Base-by-base conservation (phyloP, 2,888 invertebrate genomes). In the Synanthedon andrenaeformis region DNA sequence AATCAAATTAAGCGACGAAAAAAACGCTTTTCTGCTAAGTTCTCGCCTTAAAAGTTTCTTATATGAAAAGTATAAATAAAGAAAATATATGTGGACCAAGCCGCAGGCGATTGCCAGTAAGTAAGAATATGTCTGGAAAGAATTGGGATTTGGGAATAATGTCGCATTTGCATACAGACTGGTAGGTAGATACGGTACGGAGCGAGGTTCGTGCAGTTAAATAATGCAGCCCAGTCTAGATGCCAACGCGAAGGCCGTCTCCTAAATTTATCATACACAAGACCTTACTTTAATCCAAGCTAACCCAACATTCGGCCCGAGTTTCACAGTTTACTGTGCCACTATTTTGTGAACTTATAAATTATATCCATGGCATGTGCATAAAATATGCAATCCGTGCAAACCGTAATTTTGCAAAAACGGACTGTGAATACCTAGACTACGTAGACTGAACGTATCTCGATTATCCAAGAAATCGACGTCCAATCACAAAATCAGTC, bases 141-240 rank as follows among this genome's bases (percentile, higher is more conserved):
- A 35, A 10, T 35, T 35, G 35, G 35, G 35, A 35, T 35, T 35
- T 35, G 35, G 35, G 45, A 14, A 45, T 45, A 45, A 2, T 13
- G 14, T n/a, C 45, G 45, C 45, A 14, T 45, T 45, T 45, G 45
- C 45, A 45, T 45, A 45, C 45, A 45, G 45, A 45, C 13, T 45
- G 45, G 14, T 45, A 45, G 45, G 45, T 45, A 45, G 45, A 13
- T 35, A 35, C 35, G 13, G 11, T 45, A 45, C 45, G 14, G 13
- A 13, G 45, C 45, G 45, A 45, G 13, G n/a, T 45, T 45, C 45
- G 45, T 72, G 72, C 73, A 65, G 70, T 58, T 66, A 66, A 69
- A 72, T 73, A 72, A 67, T 72, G 71, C 71, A 70, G 60, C 57
- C 56, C 53, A 58, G 51, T 48, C 56, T 52, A 6, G 45, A 45